Evolutionary conservation across 2,113 vertebrate genomes (phyloP).

Genomic region (Bambusicola thoracicus): DNA sequence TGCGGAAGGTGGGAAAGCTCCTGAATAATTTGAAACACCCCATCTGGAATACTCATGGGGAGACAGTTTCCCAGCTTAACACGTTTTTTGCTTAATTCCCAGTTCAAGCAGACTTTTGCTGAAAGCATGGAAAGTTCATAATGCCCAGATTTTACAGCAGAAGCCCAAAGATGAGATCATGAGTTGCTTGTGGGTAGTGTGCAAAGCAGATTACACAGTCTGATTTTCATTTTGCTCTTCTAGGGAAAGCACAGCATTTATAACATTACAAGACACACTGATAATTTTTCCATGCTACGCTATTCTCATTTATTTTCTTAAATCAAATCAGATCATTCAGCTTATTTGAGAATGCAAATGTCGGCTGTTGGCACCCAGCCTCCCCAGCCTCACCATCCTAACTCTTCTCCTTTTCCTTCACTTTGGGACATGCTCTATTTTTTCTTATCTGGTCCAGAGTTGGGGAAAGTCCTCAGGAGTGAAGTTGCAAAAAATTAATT

Average conservation of each 20-base stretch:
- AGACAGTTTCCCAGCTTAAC: background rate
- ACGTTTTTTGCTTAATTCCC: background rate
- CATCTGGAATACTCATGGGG: background rate
- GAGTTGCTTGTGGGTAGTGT: background rate
- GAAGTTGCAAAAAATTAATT: background rate
- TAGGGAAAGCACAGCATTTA: background rate
- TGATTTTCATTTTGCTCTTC: background rate
- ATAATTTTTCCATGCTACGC: background rate
- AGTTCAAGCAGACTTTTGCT: background rate
- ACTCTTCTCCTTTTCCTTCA: background rate
- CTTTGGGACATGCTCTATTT: background rate
- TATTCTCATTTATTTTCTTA: background rate
- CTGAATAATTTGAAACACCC: background rate
- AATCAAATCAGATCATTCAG: background rate
- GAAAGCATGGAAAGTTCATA: background rate
- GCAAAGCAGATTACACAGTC: background rate
- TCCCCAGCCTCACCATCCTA: background rate
- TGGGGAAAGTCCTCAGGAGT: background rate
- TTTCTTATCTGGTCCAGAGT: background rate
- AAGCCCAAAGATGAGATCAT: background rate
- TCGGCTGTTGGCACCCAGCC: background rate
- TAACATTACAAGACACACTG: background rate
- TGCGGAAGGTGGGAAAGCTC: background rate
- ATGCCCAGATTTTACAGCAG: background rate
- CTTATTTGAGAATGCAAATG: fast-evolving